A percentile compares a stretch with the other conserved stretches of the same genome.
phyloP scores from a whole-genome alignment of 1,140 invertebrate genomes.

The Drosophila seguyi region DNA sequence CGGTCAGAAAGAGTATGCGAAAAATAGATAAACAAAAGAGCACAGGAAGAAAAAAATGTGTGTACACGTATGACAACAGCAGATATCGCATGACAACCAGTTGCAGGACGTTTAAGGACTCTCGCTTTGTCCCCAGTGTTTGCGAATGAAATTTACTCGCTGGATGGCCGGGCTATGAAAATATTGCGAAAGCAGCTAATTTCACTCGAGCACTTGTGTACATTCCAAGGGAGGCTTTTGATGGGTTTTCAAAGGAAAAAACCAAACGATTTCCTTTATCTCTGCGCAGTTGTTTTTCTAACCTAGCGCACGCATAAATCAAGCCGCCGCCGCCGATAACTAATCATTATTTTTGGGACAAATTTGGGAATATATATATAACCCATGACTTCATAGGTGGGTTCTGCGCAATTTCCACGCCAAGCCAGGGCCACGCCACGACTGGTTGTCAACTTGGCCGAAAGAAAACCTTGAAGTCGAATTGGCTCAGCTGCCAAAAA shows the following conservation, averaged over 20 bases:
- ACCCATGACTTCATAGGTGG: constrained; percentile 39
- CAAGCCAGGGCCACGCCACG: background rate
- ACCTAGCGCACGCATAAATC: constrained; percentile 17
- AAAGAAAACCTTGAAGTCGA: constrained; percentile 58
- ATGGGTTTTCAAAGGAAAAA: constrained; percentile 23
- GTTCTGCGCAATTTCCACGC: constrained; percentile 36
- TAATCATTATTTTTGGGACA: constrained; percentile 28
- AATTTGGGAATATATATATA: constrained; percentile 55
- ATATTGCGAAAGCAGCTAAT: constrained; percentile 44
- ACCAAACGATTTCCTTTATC: background rate
- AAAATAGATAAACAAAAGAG: constrained; percentile 11
- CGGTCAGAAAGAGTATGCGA: constrained; percentile 18
- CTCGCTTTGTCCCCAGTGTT: constrained; percentile 29
- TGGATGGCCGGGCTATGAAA: constrained; percentile 37
- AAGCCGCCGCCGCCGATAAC: constrained; percentile 16
- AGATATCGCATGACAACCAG: constrained; percentile 65
- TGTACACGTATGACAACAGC: constrained; percentile 55
- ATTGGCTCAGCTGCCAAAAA: constrained; percentile 58
- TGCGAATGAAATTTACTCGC: constrained; percentile 46
- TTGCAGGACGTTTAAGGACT: constrained; percentile 31
- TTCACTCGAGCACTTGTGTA: constrained; percentile 47
- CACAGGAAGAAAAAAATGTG: constrained; percentile 13
- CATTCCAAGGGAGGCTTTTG: constrained; percentile 40
- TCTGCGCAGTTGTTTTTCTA: constrained; percentile 6
- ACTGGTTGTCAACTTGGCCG: constrained; percentile 29